Evolutionary conservation across 1,140 invertebrate genomes (phyloP).

Genomic region (Drosophila ogumai): DNA sequence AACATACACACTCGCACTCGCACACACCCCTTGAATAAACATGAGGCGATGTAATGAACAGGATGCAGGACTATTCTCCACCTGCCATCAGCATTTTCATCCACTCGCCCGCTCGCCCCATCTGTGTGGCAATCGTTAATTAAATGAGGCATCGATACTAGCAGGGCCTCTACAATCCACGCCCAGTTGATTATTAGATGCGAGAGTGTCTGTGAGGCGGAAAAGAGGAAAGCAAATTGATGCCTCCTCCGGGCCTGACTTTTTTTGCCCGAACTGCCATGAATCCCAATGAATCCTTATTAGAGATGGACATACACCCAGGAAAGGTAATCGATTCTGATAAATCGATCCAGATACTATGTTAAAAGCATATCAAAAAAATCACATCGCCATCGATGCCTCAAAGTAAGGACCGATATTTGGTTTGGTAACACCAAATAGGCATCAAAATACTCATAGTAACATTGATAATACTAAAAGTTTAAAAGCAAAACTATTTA

Average conservation of each 20-base stretch:
- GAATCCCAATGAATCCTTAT: conserved; percentile 33
- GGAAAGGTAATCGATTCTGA: too few relatives aligned
- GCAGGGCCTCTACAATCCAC: conserved; percentile 36
- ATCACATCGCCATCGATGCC: too few relatives aligned
- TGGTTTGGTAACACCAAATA: too few relatives aligned
- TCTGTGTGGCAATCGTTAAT: conserved; percentile 63
- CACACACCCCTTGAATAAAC: conserved; percentile 63
- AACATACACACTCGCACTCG: conserved; percentile 6
- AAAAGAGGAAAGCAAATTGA: neutral
- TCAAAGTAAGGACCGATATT: too few relatives aligned
- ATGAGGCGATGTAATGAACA: conserved; percentile 59
- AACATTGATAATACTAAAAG: too few relatives aligned
- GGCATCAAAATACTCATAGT: too few relatives aligned
- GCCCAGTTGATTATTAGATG: conserved; percentile 44
- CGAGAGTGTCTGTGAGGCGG: neutral
- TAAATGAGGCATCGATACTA: conserved; percentile 72
- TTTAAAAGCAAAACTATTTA: too few relatives aligned
- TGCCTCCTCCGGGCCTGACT: conserved; percentile 1
- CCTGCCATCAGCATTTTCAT: conserved; percentile 22
- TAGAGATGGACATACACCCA: neutral
- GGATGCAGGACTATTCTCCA: conserved; percentile 11
- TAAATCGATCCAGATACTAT: neutral
- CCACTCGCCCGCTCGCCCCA: neutral
- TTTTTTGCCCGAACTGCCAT: conserved; percentile 1
- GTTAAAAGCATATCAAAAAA: neutral